These are phyloP conservation scores for Eupithecia subfuscata DNA, from an alignment of 2,888 invertebrate species.

Conservation along the genomic window DNA sequence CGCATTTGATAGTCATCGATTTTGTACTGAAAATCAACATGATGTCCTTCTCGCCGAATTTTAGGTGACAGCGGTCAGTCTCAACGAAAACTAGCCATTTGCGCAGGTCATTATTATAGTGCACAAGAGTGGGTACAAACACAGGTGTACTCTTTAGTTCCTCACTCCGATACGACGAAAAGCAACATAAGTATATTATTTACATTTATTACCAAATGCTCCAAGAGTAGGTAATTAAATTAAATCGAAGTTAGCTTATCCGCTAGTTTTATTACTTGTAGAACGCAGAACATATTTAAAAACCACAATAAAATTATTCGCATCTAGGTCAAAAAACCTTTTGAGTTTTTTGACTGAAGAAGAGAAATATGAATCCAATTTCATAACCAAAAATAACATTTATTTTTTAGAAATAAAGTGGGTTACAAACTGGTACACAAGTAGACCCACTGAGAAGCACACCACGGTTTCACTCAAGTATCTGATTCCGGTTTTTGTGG, in stretches of 20 bases:
- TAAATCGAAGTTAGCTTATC: too few species aligned
- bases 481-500: constrained; percentile 55
- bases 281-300: too few species aligned
- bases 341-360: not conserved
- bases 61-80: too few species aligned
- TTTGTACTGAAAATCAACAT: not conserved
- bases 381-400: constrained; percentile 40
- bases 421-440: constrained; percentile 60
- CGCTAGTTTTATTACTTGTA: not conserved
- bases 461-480: constrained; percentile 62
- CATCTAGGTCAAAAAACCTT: not conserved
- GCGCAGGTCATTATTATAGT: too few species aligned
- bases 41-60: too few species aligned
- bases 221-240: not conserved
- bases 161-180: too few species aligned
- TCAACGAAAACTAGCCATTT: too few species aligned
- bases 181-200: not conserved
- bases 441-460: constrained; percentile 61
- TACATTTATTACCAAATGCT: not conserved
- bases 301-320: too few species aligned
- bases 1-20: not conserved
- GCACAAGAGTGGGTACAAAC: too few species aligned
- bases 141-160: too few species aligned
- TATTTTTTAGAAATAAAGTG: constrained; percentile 62
- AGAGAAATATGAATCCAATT: not conserved